Conservation (phyloP, 2,113 vertebrate species). For the Pleuronectes platessa region DNA sequence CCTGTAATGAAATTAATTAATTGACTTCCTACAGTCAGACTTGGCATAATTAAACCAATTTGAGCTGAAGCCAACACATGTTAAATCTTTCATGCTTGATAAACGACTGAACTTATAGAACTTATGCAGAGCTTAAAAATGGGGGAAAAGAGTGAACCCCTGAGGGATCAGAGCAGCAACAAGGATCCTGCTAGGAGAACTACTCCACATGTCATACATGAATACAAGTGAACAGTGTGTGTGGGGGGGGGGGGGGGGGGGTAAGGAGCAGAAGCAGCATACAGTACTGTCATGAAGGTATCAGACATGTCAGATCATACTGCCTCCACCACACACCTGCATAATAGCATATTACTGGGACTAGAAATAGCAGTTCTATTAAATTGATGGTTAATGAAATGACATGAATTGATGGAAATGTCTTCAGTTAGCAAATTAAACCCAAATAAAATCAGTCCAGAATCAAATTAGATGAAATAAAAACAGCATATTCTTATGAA, state of each 20-base stretch:
- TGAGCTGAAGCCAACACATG: neutral
- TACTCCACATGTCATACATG: neutral
- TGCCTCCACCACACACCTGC: neutral
- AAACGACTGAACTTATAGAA: neutral
- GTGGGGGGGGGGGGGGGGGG: no score
- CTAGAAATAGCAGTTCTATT: no score
- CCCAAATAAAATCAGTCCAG: no score
- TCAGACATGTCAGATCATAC: neutral
- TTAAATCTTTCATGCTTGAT: neutral
- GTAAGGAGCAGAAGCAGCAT: neutral
- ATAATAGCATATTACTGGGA: neutral
- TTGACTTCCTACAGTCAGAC: no score
- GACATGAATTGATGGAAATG: no score
- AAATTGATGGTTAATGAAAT: no score
- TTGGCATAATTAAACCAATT: neutral
- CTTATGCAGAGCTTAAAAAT: no score
- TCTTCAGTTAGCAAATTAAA: no score
- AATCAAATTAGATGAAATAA: no score
- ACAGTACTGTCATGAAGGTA: neutral
- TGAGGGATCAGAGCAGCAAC: neutral
- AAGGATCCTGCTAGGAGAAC: neutral
- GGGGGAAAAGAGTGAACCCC: neutral
- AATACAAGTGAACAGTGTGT: neutral
- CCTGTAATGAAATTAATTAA: no score
- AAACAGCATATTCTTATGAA: no score